Evolutionary conservation across 1,140 invertebrate genomes (phyloP), one percentile per base, ranked within the genome.

Genomic region (Harpegnathos saltator): DNA sequence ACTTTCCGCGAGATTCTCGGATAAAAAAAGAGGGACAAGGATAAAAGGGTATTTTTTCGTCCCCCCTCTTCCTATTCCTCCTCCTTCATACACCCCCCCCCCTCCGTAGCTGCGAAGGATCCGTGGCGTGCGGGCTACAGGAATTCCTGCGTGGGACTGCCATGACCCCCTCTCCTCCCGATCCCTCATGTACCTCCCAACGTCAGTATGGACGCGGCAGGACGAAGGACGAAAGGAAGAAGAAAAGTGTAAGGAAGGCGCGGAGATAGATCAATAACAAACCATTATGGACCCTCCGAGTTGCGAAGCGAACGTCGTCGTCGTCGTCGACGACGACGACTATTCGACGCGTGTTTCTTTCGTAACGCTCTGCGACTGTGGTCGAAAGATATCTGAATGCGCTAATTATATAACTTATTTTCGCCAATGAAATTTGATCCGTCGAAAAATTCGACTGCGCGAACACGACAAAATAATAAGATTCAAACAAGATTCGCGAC

Each of bases 201-300:
- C 83, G 26, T 82, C 50, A 33, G 38, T 59, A 78, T 82, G 75
- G 66, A 75, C 61, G 85, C 69, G 86, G 84, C 74, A 86, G 84
- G 82, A 89, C 61, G 80, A 88, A 87, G 80, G 63, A 84, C 75
- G 85, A 78, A 71, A 88, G 74, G 65, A 88, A 85, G 78, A 89
- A 87, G 85, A 90, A 88, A 89, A 89, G 75, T 88, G 65, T 85
- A 85, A 85, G 87, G 81, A 89, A 89, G 69, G 58, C 85, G 84
- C 77, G 63, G 85, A 87, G 88, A 89, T 90, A 91, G 90, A 92
- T 92, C 91, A 91, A 92, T 92, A 91, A 92, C 91, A 91, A 93
- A 92, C 92, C 91, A 93, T 93, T 93, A 92, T 91, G 88, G 90
- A 91, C 89, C 90, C 91, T 89, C 82, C 52, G 69, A 59, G 66